These are phyloP conservation scores for Drosophila nigrodunni DNA, from an alignment of 1,140 invertebrate species.

Conservation along the genomic window DNA sequence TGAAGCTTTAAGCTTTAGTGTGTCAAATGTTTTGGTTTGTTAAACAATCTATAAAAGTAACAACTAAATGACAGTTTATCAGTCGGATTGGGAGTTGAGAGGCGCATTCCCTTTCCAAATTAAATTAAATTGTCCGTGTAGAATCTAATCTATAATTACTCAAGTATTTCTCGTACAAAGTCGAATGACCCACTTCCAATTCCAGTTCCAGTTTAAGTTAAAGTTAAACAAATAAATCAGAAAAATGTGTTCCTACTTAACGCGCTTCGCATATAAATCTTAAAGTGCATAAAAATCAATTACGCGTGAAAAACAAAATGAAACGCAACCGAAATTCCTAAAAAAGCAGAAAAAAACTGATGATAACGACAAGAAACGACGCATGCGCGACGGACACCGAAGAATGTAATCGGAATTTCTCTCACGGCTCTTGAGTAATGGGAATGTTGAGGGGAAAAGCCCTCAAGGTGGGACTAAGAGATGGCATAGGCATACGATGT, in stretches of 20 bases:
- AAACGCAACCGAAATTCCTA: conserved; percentile 22
- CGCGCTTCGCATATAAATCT: conserved; percentile 69
- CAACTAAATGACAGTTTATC: conserved; percentile 11
- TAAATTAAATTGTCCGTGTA: conserved; percentile 27
- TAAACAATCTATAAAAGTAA: conserved; percentile 10
- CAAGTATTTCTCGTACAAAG: conserved; percentile 32
- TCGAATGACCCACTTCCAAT: conserved; percentile 62
- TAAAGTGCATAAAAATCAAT: conserved; percentile 74
- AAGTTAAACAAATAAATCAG: conserved; percentile 24
- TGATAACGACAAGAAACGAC: conserved; percentile 16
- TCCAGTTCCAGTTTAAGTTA: no score
- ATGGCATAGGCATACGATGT: not conserved
- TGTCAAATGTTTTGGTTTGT: conserved; percentile 1
- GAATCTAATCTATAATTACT: conserved; percentile 38
- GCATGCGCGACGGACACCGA: conserved; percentile 30
- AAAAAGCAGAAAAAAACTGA: conserved; percentile 4
- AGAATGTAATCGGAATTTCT: not conserved
- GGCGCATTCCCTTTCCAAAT: conserved; percentile 16
- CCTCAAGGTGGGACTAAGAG: not conserved
- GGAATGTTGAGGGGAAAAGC: not conserved
- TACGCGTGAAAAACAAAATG: conserved; percentile 71
- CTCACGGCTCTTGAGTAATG: conserved; percentile 17
- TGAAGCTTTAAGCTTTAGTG: not conserved
- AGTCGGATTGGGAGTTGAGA: conserved; percentile 1
- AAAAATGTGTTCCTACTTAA: conserved; percentile 55